Base-by-base conservation (phyloP, 2,797 vertebrate genomes). In the Anguilla pacifica region DNA sequence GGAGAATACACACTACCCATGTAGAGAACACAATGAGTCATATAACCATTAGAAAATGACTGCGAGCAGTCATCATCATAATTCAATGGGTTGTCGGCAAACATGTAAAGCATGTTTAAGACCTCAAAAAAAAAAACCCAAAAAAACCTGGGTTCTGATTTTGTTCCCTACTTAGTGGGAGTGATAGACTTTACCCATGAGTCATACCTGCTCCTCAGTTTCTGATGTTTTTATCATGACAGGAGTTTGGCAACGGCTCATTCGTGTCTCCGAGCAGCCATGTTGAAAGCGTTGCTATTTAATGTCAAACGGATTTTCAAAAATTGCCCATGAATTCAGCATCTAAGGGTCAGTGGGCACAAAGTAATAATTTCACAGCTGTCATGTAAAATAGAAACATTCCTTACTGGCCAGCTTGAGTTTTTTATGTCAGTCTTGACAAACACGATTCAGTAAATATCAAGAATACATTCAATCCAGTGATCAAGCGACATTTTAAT, bases 91-190 rank as follows among this genome's bases (percentile, higher is more conserved):
- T 39, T 13, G 11, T 74, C 5, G 35, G 28, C 70, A 74, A 13
- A 74, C 61, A 67, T 67, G 61, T 67, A 67, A 67, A 67, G 61
- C 61, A n/a, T 67, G 61, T 25, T 67, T 67, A 67, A n/a, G 61
- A 10, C 61, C 10, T 57, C 55, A 57, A 15, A 57, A 57, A 57
- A 53, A 9, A 53, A 53, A 53, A 51, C 3, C 51, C 51, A 2
- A 39, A 39, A 57, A 17, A 57, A 57, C 55, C 9, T 72, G 67
- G 9, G n/a, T 31, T n/a, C n/a, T 7, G 15, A 77, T 43, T 19
- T 43, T 77, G 35, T 39, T 19, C 35, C 74, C 74, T 6, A 77
- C 74, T 15, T 39, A 22, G 17, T 77, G 35, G 35, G 17, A 2
- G 28, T 13, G 28, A 15, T 7, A 3, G 31, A 74, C 31, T 22